Conservation (phyloP, 2,888 invertebrate genomes). For the Pterostichus madidus region DNA sequence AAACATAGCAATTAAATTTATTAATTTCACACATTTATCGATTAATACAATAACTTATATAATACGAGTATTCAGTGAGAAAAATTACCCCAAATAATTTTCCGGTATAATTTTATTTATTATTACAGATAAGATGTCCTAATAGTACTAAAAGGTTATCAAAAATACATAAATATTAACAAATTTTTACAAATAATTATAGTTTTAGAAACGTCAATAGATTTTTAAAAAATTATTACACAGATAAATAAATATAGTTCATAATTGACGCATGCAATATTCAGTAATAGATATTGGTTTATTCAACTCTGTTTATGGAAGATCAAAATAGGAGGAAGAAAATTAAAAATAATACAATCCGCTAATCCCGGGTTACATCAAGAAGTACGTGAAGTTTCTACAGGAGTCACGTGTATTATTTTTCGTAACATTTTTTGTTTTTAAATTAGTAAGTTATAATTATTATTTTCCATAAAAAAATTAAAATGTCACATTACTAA, state of each 20-base stretch:
- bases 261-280: background rate
- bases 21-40: background rate
- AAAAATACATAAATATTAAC: background rate
- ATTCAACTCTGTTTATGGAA: no score
- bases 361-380: no score
- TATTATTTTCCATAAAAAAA: no score
- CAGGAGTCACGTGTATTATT: no score
- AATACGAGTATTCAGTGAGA: background rate
- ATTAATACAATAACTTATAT: background rate
- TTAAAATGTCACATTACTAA: no score
- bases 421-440: no score
- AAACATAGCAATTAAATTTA: slow-evolving; percentile 9
- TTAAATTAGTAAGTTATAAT: no score
- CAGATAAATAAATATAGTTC: background rate
- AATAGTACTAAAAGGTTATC: slow-evolving; percentile 10
- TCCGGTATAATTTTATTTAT: slow-evolving; percentile 12
- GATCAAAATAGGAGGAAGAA: no score
- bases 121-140: slow-evolving; percentile 4
- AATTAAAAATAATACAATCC: no score
- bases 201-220: background rate
- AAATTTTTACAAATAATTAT: background rate
- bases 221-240: background rate
- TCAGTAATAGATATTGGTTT: no score
- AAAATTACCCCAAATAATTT: background rate
- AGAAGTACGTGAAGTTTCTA: no score